Conservation (phyloP, 2,888 invertebrate species). For the Ferrisia virgata region DNA sequence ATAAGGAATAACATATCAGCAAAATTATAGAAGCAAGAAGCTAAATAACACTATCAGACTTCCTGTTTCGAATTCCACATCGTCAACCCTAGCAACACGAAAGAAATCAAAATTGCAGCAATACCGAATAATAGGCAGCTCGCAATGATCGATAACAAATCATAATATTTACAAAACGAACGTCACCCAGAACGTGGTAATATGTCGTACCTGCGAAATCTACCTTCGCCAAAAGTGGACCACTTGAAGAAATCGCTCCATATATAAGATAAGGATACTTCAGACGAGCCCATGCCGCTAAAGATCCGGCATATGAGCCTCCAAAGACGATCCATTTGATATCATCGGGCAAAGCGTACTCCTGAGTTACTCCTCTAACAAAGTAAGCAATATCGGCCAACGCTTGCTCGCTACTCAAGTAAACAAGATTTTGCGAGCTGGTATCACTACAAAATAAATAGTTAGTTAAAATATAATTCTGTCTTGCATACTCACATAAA, state of each 20-base stretch:
- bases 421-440: conserved; percentile 73
- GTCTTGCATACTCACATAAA: no score
- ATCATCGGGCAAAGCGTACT: conserved; percentile 60
- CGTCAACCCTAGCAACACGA: no score
- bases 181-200: no score
- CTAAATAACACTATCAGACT: no score
- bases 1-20: no score
- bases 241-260: conserved; percentile 85
- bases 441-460: conserved; percentile 71
- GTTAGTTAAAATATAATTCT: no score
- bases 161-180: no score
- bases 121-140: no score
- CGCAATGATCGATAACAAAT: no score
- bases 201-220: conserved; percentile 84
- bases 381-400: conserved; percentile 84
- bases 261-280: conserved; percentile 86
- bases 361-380: conserved; percentile 66
- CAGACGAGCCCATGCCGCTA: conserved; percentile 84
- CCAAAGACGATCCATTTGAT: conserved; percentile 90
- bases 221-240: conserved; percentile 78
- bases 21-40: no score
- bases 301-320: conserved; percentile 89
- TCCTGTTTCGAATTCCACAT: no score
- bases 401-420: conserved; percentile 75
- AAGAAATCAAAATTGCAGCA: no score